These are phyloP conservation scores for Spongilla lacustris DNA, from an alignment of 37 sponge, comb jelly and placozoan genomes.

Conservation along the genomic window DNA sequence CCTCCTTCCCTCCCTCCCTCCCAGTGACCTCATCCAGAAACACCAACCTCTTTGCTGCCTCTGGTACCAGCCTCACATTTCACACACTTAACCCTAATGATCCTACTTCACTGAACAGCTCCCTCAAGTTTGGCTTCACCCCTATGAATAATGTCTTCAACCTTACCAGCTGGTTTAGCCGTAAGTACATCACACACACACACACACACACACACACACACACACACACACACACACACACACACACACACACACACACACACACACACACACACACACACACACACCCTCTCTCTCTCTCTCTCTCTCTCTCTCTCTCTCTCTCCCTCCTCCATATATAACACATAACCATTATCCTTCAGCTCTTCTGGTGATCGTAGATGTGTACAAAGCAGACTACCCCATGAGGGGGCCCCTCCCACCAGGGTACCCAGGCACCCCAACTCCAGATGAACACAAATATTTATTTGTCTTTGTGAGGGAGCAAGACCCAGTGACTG, in stretches of 20 bases:
- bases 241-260: too few relatives aligned
- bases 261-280: too few relatives aligned
- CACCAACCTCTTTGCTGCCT: neutral
- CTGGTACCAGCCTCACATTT: neutral
- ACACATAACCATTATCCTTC: neutral
- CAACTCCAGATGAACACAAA: neutral
- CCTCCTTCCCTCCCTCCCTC: too few relatives aligned
- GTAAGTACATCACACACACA: neutral
- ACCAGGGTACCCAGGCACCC: neutral
- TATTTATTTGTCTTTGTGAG: neutral
- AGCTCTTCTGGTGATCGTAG: neutral
- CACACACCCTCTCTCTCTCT: too few relatives aligned
- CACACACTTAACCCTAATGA: neutral
- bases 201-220: too few relatives aligned
- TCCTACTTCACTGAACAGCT: neutral
- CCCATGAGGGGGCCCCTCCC: neutral
- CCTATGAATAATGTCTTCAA: neutral
- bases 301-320: too few relatives aligned
- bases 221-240: too few relatives aligned
- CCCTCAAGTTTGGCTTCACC: neutral
- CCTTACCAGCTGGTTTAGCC: neutral
- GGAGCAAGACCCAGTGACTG: neutral
- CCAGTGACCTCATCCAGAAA: neutral
- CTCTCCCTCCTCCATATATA: neutral
- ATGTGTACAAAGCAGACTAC: neutral